Base-by-base conservation (phyloP, 2,797 vertebrate genomes). In the Acanthiza pusilla region DNA sequence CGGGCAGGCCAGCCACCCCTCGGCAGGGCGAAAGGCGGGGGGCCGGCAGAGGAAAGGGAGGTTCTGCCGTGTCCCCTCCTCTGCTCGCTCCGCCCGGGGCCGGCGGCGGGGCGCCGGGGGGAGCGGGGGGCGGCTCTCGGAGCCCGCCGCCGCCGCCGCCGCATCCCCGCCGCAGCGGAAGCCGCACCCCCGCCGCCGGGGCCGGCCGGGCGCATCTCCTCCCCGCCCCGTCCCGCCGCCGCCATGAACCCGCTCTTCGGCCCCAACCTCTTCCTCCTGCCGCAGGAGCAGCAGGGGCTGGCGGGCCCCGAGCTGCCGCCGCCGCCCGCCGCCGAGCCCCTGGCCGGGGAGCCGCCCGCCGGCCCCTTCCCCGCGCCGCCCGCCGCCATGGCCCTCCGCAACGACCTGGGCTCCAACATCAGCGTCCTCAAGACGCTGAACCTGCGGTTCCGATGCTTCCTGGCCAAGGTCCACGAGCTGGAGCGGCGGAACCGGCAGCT, bases 401-500 rank as follows among this genome's bases (percentile, higher is more conserved):
- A 99, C 96, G 99, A 99, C 98, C 95, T 99, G 96, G 99, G 99
- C 60, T 99, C 99, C 96, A 99, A 99, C 98, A 99, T 99, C 97
- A 99, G 98, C 91, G 99, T 99, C 89, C 98, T 99, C 36, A 99
- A 99, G 97, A 99, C 99, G 12, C 98, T 99, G 73, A 99, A 99
- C 89, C 97, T 99, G 92, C 98, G 99, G 7, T 99, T 99, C 97
- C 98, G 99, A 54, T 99, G 99, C 97, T 99, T 99, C 97, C 94
- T 99, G 97, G 99, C 99, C 36, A 99, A 99, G 96, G 99, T 99
- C 79, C 99, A 99, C 45, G 99, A 99, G 78, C 92, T 99, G 85
- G 99, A 99, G 97, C 98, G 99, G 62, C 98, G 99, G 66, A 99
- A 99, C 96, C 99, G 99, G 97, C 98, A 99, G 91, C 94, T 99